A percentile compares a stretch with the other conserved stretches of the same genome.
Evolutionary conservation across 2,888 invertebrate species (phyloP).

Genomic region (Metacarcinus magister): DNA sequence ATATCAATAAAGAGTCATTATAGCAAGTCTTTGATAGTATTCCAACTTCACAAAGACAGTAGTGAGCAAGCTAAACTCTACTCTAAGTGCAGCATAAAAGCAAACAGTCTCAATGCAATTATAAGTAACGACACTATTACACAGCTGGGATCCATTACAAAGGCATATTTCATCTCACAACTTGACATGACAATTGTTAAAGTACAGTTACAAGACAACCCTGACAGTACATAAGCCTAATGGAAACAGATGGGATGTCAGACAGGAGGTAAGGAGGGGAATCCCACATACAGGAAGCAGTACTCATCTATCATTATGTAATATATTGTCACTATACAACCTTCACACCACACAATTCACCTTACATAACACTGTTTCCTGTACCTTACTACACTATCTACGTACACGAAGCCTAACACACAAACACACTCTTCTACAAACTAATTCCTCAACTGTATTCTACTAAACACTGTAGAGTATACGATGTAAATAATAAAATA

Average conservation of each 20-base stretch:
- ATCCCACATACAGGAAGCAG: constrained; percentile 32
- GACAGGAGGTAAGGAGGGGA: background rate
- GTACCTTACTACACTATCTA: background rate
- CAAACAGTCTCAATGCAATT: background rate
- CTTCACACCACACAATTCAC: background rate
- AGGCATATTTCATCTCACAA: background rate
- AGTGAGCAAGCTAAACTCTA: no score
- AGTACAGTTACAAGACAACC: background rate
- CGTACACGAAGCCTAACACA: background rate
- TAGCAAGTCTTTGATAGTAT: background rate
- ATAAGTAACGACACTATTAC: background rate
- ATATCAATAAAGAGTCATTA: background rate
- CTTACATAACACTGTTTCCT: background rate
- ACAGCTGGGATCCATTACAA: background rate
- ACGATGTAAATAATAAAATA: no score
- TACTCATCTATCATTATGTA: constrained; percentile 6
- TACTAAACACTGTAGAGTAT: no score
- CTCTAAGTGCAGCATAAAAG: background rate
- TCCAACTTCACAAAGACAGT: background rate
- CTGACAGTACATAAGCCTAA: background rate
- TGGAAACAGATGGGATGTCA: background rate
- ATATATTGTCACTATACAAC: background rate
- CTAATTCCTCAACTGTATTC: no score
- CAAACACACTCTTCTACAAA: no score
- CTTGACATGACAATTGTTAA: background rate